These are phyloP conservation scores for Coelopa pilipes DNA, from an alignment of 2,888 invertebrate species.

Conservation along the genomic window DNA sequence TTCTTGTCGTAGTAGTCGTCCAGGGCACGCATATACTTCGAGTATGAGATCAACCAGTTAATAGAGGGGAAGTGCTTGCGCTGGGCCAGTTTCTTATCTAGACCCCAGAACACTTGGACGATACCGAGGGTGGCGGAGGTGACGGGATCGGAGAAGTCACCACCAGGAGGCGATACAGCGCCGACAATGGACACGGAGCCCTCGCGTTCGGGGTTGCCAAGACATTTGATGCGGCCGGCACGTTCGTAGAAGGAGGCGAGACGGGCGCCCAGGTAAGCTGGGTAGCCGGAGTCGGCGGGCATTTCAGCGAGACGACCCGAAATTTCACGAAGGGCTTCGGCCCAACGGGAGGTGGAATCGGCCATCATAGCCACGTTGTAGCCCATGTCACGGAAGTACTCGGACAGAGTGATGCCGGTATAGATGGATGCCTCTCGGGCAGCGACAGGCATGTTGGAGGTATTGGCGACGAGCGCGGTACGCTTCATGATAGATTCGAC, in stretches of 20 bases:
- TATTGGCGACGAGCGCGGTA: conserved; percentile 97
- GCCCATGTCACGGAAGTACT: conserved; percentile 98
- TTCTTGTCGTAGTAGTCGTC: conserved; percentile 99
- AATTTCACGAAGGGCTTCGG: conserved; percentile 98
- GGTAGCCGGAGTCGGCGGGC: conserved; percentile 98
- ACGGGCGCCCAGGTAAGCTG: conserved; percentile 96
- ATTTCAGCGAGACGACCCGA: conserved; percentile 94
- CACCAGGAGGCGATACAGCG: conserved; percentile 98
- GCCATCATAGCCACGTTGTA: conserved; percentile 99
- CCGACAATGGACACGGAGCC: conserved; percentile 99
- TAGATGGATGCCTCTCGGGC: conserved; percentile 99
- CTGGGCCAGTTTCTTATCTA: conserved; percentile 97
- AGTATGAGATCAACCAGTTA: conserved; percentile 99
- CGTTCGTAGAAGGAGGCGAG: conserved; percentile 99
- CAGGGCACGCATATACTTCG: conserved; percentile 96
- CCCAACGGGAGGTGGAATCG: conserved; percentile 99
- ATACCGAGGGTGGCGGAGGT: conserved; percentile 98
- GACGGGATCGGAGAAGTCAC: conserved; percentile 99
- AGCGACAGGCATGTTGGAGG: conserved; percentile 99
- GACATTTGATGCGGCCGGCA: conserved; percentile 94
- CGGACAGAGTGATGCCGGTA: conserved; percentile 98
- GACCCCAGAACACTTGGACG: conserved; percentile 98
- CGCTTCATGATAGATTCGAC: conserved; percentile 99
- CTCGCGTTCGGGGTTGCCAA: conserved; percentile 96
- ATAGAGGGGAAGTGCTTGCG: conserved; percentile 99